Evolutionary conservation across 2,888 invertebrate genomes (phyloP).

Genomic region (Chironomus riparius): DNA sequence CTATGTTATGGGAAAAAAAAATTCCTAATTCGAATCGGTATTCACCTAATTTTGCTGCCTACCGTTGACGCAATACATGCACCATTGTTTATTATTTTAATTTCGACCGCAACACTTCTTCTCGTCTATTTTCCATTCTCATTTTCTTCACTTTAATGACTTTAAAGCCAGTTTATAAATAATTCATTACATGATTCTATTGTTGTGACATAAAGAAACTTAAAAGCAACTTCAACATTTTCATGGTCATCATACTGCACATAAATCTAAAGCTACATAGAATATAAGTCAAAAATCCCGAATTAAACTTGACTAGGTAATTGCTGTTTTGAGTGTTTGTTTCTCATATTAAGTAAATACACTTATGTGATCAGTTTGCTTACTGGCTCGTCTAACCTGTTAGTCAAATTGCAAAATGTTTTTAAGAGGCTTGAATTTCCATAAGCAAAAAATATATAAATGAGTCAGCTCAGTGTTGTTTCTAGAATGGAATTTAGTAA

Average conservation of each 20-base stretch:
- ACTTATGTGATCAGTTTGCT: too few species aligned
- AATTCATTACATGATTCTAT: background rate
- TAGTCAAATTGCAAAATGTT: too few species aligned
- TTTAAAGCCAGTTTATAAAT: background rate
- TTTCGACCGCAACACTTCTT: too few species aligned
- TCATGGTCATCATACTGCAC: background rate
- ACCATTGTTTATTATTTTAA: background rate
- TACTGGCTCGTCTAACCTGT: too few species aligned
- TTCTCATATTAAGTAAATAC: background rate
- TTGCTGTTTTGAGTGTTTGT: background rate
- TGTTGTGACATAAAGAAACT: background rate
- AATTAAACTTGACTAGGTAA: background rate
- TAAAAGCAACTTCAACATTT: background rate
- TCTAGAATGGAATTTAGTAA: too few species aligned
- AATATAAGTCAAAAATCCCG: background rate
- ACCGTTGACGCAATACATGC: background rate
- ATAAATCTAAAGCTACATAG: background rate
- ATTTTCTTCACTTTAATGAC: background rate
- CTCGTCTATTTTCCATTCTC: too few species aligned
- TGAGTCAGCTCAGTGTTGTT: too few species aligned
- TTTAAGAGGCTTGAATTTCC: too few species aligned
- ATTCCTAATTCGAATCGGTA: background rate
- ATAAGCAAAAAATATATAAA: too few species aligned
- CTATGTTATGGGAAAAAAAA: background rate
- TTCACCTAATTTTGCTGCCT: background rate